These are phyloP conservation scores for Ammodramus savannarum DNA, from an alignment of 2,113 vertebrate species.

Conservation along the genomic window DNA sequence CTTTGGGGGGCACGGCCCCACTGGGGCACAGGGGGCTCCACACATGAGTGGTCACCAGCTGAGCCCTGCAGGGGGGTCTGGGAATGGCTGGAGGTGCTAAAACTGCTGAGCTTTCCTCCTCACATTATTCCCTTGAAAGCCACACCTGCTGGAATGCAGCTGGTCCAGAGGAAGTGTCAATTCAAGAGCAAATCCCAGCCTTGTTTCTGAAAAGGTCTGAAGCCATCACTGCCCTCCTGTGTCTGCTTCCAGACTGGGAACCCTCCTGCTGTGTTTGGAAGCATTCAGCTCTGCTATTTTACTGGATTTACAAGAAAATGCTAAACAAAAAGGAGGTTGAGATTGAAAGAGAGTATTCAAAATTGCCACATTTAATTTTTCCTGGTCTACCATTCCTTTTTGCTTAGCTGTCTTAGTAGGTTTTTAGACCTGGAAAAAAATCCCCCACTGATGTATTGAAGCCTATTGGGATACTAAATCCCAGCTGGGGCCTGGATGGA, in stretches of 20 bases:
- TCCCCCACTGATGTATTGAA: neutral
- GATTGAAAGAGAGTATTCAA: neutral
- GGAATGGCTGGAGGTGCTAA: neutral
- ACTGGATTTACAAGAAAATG: neutral
- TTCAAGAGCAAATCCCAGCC: neutral
- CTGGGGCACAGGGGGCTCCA: neutral
- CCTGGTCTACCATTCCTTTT: neutral
- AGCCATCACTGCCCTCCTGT: neutral
- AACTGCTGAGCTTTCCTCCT: neutral
- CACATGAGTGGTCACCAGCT: neutral
- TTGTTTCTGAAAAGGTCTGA: neutral
- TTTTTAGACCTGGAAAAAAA: neutral
- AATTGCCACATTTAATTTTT: neutral
- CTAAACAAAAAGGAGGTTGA: neutral
- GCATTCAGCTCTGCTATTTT: neutral
- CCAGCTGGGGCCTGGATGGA: neutral
- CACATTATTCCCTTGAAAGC: neutral
- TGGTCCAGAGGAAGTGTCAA: neutral
- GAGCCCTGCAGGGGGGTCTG: neutral
- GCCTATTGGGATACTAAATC: neutral
- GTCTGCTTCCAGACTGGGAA: neutral
- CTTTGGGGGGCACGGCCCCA: accelerated
- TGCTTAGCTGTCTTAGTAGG: neutral
- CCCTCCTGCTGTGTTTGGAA: neutral
- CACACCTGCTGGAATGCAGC: neutral